Evolutionary conservation across 2,113 vertebrate species (phyloP).

Genomic region (Canis aureus): DNA sequence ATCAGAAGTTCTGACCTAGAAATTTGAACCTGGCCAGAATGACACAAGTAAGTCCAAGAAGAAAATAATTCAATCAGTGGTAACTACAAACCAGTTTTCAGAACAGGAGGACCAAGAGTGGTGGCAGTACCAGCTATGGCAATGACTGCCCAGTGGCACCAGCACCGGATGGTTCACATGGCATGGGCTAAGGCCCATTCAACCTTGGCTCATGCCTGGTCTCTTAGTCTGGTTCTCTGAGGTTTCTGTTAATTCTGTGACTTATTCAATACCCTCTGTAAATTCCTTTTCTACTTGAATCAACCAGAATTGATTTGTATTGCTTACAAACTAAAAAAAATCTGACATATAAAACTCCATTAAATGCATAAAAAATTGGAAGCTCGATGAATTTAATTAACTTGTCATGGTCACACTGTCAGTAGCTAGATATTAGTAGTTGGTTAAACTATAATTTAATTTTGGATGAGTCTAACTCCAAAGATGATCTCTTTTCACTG

Average conservation of each 20-base stretch:
- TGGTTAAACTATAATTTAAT: not conserved
- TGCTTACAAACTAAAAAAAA: conserved; percentile 7
- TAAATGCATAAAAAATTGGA: not conserved
- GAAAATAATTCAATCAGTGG: not conserved
- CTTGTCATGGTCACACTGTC: not conserved
- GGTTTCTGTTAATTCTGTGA: not conserved
- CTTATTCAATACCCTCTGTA: not conserved
- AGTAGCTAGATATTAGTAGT: not conserved
- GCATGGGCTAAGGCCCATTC: not conserved
- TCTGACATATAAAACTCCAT: conserved; percentile 10
- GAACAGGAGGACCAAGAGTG: not conserved
- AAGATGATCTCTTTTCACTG: not conserved
- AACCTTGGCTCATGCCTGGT: not conserved
- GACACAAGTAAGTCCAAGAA: not conserved
- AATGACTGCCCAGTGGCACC: not conserved
- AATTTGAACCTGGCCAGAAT: not conserved
- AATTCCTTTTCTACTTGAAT: conserved; percentile 27
- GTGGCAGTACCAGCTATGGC: too few species aligned
- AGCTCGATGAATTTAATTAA: not conserved
- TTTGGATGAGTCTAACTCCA: not conserved
- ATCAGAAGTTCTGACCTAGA: not conserved
- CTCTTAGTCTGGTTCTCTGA: not conserved
- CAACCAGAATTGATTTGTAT: conserved; percentile 27
- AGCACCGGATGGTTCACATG: accelerated
- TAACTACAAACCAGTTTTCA: not conserved